Conservation (phyloP, 1,140 invertebrate species). For the Bombus sibiricus region DNA sequence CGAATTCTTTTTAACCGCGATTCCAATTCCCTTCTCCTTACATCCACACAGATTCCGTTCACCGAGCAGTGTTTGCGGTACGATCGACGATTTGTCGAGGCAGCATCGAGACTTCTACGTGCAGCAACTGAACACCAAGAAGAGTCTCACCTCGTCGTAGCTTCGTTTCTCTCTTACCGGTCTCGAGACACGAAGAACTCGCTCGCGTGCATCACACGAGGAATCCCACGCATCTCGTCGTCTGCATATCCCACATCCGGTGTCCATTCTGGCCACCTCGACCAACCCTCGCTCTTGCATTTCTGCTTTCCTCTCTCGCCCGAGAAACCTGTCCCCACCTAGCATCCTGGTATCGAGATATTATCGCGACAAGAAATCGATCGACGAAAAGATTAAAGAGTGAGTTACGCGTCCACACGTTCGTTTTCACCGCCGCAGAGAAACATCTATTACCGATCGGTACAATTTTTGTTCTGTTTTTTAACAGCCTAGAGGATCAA, state of each 20-base stretch:
- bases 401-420: not conserved
- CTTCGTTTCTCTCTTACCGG: not conserved
- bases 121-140: not conserved
- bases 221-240: slow-evolving; percentile 76
- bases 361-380: slow-evolving; percentile 59
- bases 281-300: slow-evolving; percentile 45
- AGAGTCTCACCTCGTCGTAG: not conserved
- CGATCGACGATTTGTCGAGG: slow-evolving; percentile 32
- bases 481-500: not conserved
- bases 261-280: slow-evolving; percentile 58
- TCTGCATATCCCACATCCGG: slow-evolving; percentile 74
- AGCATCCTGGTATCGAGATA: not conserved
- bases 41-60: not conserved
- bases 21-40: not conserved
- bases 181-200: slow-evolving; percentile 20
- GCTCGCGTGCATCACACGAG: slow-evolving; percentile 51
- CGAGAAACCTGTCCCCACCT: slow-evolving; percentile 68
- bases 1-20: not conserved
- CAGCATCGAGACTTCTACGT: not conserved
- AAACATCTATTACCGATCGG: not conserved
- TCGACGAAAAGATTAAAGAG: slow-evolving; percentile 50
- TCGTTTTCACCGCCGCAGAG: not conserved
- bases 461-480: not conserved
- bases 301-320: not conserved
- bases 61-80: not conserved